A percentile compares a stretch with the other conserved stretches of the same genome.
Evolutionary conservation across 2,888 invertebrate genomes (phyloP).

Genomic region (Steromphala cineraria): DNA sequence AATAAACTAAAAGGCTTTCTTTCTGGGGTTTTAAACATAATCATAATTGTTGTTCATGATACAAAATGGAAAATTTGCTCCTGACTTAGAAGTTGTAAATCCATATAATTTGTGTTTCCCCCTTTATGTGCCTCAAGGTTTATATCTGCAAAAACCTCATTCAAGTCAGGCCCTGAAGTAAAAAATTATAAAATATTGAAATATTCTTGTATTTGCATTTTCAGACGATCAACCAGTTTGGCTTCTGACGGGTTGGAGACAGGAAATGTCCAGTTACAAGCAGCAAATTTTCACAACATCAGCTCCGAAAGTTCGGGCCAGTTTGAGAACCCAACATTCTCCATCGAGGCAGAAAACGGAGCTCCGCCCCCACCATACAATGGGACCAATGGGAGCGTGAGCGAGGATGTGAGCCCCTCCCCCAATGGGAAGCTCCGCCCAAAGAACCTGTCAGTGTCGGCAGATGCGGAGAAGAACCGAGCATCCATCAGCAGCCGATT

Average conservation of each 20-base stretch:
- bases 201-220: background rate
- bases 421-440: constrained; percentile 35
- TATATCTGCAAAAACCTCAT: too few species aligned
- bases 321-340: background rate
- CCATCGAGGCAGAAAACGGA: constrained; percentile 48
- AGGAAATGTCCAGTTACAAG: background rate
- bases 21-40: too few species aligned
- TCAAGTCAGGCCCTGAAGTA: too few species aligned
- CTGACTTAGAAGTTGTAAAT: too few species aligned
- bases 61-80: too few species aligned
- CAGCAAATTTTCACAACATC: constrained; percentile 1
- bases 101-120: too few species aligned
- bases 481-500: constrained; percentile 48
- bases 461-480: background rate
- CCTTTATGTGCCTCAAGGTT: too few species aligned
- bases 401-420: constrained; percentile 26
- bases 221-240: background rate
- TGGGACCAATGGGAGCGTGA: background rate
- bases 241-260: background rate
- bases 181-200: too few species aligned
- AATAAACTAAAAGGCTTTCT: too few species aligned
- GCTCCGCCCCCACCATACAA: constrained; percentile 26
- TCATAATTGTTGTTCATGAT: too few species aligned
- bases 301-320: constrained; percentile 21
- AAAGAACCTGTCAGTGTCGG: background rate